Base-by-base conservation (phyloP, 2,797 vertebrate genomes). In the Urocyon cinereoargenteus region DNA sequence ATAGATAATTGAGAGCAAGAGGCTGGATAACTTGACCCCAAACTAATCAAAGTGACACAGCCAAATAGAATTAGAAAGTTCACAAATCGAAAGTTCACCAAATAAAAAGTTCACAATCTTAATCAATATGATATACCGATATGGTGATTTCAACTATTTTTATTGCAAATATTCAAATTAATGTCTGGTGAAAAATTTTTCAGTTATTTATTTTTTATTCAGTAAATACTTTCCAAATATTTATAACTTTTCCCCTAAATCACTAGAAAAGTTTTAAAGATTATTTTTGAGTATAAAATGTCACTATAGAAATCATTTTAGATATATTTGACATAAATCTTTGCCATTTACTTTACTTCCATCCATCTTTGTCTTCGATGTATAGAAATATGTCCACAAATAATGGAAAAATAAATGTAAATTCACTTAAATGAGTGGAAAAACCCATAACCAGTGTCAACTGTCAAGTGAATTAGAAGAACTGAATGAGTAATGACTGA, bases 341-440 rank as follows among this genome's bases (percentile, higher is more conserved):
- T 86, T 91, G 83, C 51, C 87, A 96, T 94, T 97, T 94, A 89
- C 51, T 96, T 95, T 95, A 34, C 75, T 92, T 91, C 90, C 79
- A 98, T 96, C 96, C 61, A 96, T 97, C 96, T 97, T 95, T 96
- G 88, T 98, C 96, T 85, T 94, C 70, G 31, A 83, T 66, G 53
- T 96, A 96, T n/a, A 86, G 90, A 82, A 92, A 90, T 96, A 81
- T 97, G 91, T 96, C 93, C 83, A 97, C 64, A 97, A 93, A 96
- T 92, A 95, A 94, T 86, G 83, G 90, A 59, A 96, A 98, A 98
- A 79, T 96, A 97, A 94, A 97, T 97, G 86, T 86, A 97, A 97
- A 98, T 97, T 97, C 61, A 90, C 93, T 93, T 97, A 97, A 97
- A 97, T 97, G 95, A 97, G 31, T 98, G 97, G 97, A 97, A 98